Evolutionary conservation across 2,797 vertebrate species (phyloP).

Genomic region (Dipus sagitta): DNA sequence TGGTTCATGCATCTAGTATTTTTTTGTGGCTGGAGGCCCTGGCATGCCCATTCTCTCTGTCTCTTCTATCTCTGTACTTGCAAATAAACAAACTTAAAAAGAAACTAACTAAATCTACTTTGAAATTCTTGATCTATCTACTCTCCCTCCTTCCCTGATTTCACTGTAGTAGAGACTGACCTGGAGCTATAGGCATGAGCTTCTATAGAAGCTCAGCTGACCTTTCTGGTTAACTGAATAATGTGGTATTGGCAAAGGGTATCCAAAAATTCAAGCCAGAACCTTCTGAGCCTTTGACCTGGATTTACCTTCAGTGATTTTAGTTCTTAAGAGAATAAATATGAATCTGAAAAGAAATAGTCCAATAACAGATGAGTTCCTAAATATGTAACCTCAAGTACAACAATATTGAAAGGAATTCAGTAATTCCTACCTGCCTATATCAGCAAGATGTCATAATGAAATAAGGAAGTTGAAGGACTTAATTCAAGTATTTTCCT

Average conservation of each 20-base stretch:
- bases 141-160: too few species aligned
- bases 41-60: too few species aligned
- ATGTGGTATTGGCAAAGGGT: neutral
- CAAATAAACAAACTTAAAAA: too few species aligned
- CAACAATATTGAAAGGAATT: constrained; percentile 86
- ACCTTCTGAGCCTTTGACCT: neutral
- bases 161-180: too few species aligned
- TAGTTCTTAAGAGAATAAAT: neutral
- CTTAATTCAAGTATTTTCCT: neutral
- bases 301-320: too few species aligned
- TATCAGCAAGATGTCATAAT: neutral
- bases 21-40: too few species aligned
- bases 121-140: too few species aligned
- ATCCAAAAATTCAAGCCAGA: neutral
- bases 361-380: neutral
- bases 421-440: constrained; percentile 63
- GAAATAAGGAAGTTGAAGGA: neutral
- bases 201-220: neutral
- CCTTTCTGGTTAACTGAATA: neutral
- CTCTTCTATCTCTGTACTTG: too few species aligned
- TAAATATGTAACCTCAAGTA: constrained; percentile 81
- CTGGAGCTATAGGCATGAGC: too few species aligned
- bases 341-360: neutral
- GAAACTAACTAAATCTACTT: too few species aligned
- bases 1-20: too few species aligned